Conservation (phyloP, 2,888 invertebrate species). For the Athetis lepigone region DNA sequence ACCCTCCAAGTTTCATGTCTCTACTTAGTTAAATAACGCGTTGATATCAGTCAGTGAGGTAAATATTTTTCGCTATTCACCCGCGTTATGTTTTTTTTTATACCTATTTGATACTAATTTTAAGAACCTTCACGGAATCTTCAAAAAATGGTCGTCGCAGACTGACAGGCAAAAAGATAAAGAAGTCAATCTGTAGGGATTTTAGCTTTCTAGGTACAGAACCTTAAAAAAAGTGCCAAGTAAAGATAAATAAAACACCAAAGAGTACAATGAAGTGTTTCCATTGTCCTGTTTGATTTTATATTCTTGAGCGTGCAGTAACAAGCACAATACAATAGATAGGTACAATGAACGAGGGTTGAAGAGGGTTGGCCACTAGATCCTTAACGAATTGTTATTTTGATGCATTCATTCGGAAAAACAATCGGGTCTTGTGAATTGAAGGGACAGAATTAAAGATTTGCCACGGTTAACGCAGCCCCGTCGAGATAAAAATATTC, state of each 20-base stretch:
- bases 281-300: slow-evolving; percentile 58
- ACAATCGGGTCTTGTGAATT: slow-evolving; percentile 84
- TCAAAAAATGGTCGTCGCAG: too few species aligned
- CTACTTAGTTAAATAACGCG: too few species aligned
- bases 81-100: too few species aligned
- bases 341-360: slow-evolving; percentile 67
- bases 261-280: slow-evolving; percentile 51
- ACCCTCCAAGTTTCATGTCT: too few species aligned
- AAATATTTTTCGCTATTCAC: too few species aligned
- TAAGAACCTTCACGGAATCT: too few species aligned
- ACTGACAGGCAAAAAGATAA: too few species aligned
- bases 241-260: slow-evolving; percentile 43
- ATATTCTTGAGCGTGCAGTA: slow-evolving; percentile 50
- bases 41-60: too few species aligned
- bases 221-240: slow-evolving; percentile 9
- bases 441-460: slow-evolving; percentile 85
- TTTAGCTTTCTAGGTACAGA: too few species aligned
- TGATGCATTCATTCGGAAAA: slow-evolving; percentile 88
- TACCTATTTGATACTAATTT: too few species aligned
- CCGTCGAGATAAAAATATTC: slow-evolving; percentile 65
- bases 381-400: slow-evolving; percentile 88
- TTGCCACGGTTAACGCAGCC: slow-evolving; percentile 80
- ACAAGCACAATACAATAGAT: slow-evolving; percentile 62
- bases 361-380: slow-evolving; percentile 75
- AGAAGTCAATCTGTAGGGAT: too few species aligned